Evolutionary conservation across 2,888 invertebrate species (phyloP), one percentile per base, ranked within the genome.

Genomic region (Piscicola geometra): DNA sequence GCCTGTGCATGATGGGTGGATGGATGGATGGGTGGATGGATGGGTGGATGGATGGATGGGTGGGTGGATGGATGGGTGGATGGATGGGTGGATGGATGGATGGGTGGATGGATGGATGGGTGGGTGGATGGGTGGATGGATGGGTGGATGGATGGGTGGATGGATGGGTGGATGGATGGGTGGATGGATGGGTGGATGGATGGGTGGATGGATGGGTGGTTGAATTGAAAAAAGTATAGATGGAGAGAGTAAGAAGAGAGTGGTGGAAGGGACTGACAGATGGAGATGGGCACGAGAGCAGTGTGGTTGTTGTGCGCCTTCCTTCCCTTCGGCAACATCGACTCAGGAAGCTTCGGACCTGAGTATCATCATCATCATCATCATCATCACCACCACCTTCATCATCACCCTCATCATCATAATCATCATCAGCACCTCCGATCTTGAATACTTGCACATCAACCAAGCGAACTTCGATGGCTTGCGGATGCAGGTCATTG

Each of bases 301-400:
- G 94, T 94, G 76, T 85, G 83, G 84, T 93, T 93, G 86, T 97
- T 96, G 83, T 92, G 92, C 0, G 90, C 86, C 82, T 93, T 93
- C 94, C 96, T 96, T 71, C 97, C 98, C 76, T 96, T 89, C 0
- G 98, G 98, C 90, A 98, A 90, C 85, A 96, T 95, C 1, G 96
- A 96, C 82, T 93, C 94, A 0, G 98, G 97, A 76, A 98, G 87
- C 0, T 92, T 90, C 0, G 94, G 93, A 0, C 95, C 94, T 87
- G 79, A 25, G n/a, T 21, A 56, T 56, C 25, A n/a, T 56, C n/a
- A n/a, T 56, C 41, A 15, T 41, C 41, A 15, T 5, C 60, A 5
- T 56, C 60, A 56, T 56, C 60, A 56, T 56, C 25, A 56, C 25
- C n/a, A 3, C 15, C n/a, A 56, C 3, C n/a, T 25, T 25, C 5